These are phyloP conservation scores for Nephrotoma guestfalica DNA, from an alignment of 2,888 invertebrate genomes.

Conservation along the genomic window DNA sequence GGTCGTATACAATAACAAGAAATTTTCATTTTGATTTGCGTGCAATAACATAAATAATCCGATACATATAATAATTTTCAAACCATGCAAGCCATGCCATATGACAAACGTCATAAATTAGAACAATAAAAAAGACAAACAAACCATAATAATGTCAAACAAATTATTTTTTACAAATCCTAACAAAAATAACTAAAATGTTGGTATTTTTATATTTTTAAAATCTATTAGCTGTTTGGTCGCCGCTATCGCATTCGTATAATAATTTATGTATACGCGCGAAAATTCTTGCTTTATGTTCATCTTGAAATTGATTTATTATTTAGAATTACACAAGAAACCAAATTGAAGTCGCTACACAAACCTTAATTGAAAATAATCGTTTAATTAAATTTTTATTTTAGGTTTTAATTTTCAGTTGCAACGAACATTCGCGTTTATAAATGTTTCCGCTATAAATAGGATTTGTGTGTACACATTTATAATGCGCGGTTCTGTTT, in stretches of 20 bases:
- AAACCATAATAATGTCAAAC: not conserved
- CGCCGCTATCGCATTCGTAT: not conserved
- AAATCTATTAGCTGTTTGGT: not conserved
- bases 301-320: not conserved
- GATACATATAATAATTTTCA: not conserved
- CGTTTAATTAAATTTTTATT: not conserved
- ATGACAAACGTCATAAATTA: not conserved
- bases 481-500: not conserved
- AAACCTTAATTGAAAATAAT: not conserved
- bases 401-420: not conserved
- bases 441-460: not conserved
- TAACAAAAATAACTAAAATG: not conserved
- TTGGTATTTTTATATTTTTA: not conserved
- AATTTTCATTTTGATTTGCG: not conserved
- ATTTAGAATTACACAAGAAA: not conserved
- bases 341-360: not conserved
- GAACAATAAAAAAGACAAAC: not conserved
- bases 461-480: not conserved
- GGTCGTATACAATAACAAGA: not conserved
- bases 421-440: not conserved
- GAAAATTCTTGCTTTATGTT: not conserved
- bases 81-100: not conserved
- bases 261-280: not conserved
- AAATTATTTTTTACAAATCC: not conserved
- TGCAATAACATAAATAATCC: not conserved